Percentiles rank a stretch among this genome's conserved stretches.
Evolutionary conservation across 2,113 vertebrate species (phyloP).

Genomic region (Ptilonorhynchus violaceus): DNA sequence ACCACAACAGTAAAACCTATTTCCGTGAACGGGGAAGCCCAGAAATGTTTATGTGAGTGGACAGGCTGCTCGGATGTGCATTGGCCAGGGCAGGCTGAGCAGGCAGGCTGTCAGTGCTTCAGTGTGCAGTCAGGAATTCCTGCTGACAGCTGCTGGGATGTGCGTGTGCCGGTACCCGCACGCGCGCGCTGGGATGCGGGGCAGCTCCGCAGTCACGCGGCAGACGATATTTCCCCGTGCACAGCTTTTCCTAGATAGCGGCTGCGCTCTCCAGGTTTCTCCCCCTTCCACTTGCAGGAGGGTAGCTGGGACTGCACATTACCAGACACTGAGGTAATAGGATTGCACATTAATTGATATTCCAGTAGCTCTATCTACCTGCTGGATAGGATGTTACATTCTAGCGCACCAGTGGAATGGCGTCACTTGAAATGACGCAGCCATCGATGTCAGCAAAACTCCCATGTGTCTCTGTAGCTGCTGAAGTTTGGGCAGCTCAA

Average conservation of each 20-base stretch:
- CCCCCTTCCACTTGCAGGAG: neutral
- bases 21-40: neutral
- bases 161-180: neutral
- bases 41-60: neutral
- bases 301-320: slow-evolving; percentile 20
- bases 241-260: slow-evolving; percentile 15
- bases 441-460: neutral
- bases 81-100: neutral
- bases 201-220: neutral
- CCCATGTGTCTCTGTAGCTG: neutral
- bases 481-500: neutral
- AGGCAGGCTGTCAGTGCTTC: neutral
- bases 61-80: neutral
- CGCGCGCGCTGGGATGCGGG: rapidly evolving
- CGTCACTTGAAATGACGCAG: neutral
- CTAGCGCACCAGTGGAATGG: neutral
- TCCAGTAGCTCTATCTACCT: slow-evolving; percentile 52
- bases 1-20: neutral
- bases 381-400: neutral
- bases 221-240: neutral
- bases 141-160: neutral
- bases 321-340: slow-evolving; percentile 68
- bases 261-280: neutral
- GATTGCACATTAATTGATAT: slow-evolving; percentile 37
- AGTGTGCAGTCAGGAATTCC: neutral